Base-by-base conservation (phyloP, 2,888 invertebrate genomes). In the Mellilla xanthometata region DNA sequence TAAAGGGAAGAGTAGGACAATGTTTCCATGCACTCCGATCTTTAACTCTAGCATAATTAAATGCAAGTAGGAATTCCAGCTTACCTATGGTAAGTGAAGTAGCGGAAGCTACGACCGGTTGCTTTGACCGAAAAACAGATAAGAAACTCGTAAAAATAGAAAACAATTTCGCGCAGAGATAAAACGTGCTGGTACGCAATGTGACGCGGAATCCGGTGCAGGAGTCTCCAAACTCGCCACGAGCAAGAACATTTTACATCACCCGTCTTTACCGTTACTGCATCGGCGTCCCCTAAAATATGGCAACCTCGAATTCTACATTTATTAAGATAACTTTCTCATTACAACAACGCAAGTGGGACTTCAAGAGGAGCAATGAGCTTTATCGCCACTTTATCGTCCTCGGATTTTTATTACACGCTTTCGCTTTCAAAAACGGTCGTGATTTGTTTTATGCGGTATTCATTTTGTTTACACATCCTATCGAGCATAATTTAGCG, bases 221-320 rank as follows among this genome's bases (percentile, higher is more conserved):
- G 47, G 45, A 52, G 44, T 46, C 24, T 3, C 15, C 3, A 19
- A 19, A 39, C 33, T 34, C 22, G 33, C 15, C 10, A 28, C 36
- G 32, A 40, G 26, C 12, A 13, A 23, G 13, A 40, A 31, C 35
- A 29, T 41, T 64, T n/a, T 55, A 63, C 62, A 55, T 68, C 70
- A 69, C 69, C 62, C 60, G 71, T 62, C 60, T 72, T 65, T 60
- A 80, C 81, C 78, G 81, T 81, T 78, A 72, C 56, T 61, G 67
- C 63, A 73, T 69, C 66, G 72, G 60, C 71, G 66, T 68, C 65
- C 70, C 74, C 76, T 79, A 81, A 85, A 81, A 78, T 81, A 81
- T 79, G 62, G 76, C 79, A 83, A 72, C 83, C 83, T 76, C 75
- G 55, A 82, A 77, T 68, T 76, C 83, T 69, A 82, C 83, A 77